Base-by-base conservation (phyloP, 2,888 invertebrate species). In the Arrhopalites spinosus region DNA sequence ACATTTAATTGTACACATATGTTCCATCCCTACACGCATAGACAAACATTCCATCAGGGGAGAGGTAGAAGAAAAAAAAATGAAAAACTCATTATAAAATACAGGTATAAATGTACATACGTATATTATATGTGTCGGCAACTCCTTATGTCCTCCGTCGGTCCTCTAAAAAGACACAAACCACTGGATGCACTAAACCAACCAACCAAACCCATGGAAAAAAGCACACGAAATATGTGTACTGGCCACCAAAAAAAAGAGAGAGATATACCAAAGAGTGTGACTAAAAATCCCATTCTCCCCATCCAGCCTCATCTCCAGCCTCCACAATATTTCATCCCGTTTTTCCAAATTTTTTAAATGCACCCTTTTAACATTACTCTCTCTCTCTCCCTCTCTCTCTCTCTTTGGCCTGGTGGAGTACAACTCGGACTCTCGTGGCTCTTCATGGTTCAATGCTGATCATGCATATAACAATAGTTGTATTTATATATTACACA, bases 131-230 rank as follows among this genome's bases (percentile, higher is more conserved):
- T 7, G 23, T 59, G 59, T 59, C 59, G 59, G 59, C 59, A 59
- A 59, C 59, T 59, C 59, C 59, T 59, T 59, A 25, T 59, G 59
- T 59, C 59, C 59, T 59, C 59, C 25, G 59, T 59, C 59, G 59
- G 59, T 59, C 59, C 59, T 59, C 59, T 0, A 59, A 59, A 59
- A 59, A 59, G 59, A 59, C 59, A 59, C n/a, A 59, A 2, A 59
- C 59, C 59, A 59, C 27, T 59, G 59, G 59, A 59, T n/a, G 59
- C 59, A 59, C 59, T 27, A 59, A 59, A 25, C 36, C 36, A 36
- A 36, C 36, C 36, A 36, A 36, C n/a, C n/a, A 36, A 36, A 36
- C 36, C 36, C 11, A 36, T 11, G 36, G 11, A 11, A 7, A 36
- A 36, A 36, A 36, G n/a, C n/a, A n/a, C n/a, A n/a, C n/a, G n/a